phyloP scores from a whole-genome alignment of 2,888 invertebrate species.

The Sarcophaga carnaria region DNA sequence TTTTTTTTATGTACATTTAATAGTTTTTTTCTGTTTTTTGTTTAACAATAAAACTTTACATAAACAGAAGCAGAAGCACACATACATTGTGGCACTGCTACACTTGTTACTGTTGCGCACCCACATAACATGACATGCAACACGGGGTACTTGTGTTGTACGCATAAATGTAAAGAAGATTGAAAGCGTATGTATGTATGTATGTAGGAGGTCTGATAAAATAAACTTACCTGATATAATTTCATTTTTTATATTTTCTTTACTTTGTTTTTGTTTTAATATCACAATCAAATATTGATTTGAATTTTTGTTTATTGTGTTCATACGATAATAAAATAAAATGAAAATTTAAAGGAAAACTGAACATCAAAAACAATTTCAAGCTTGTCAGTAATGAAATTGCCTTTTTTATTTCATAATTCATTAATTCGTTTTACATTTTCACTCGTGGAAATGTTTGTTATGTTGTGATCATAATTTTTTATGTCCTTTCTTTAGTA shows the following conservation, averaged over 20 bases:
- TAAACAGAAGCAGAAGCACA: not conserved
- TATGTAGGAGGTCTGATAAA: not conserved
- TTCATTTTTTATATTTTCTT: not conserved
- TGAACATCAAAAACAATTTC: not conserved
- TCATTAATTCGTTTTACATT: slow-evolving; percentile 33
- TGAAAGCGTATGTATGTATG: not conserved
- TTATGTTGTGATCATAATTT: not conserved
- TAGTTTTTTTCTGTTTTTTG: not conserved
- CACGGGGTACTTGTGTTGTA: not conserved
- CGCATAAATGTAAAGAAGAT: not conserved
- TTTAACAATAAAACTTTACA: slow-evolving; percentile 14
- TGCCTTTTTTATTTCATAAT: not conserved
- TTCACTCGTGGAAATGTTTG: not conserved
- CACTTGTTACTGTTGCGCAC: not conserved
- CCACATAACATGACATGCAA: not conserved
- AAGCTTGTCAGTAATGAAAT: slow-evolving; percentile 13
- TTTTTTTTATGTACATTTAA: slow-evolving; percentile 2
- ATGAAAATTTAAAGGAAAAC: not conserved
- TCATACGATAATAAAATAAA: no score
- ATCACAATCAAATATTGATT: slow-evolving; percentile 38
- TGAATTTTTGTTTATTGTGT: not conserved
- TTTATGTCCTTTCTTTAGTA: not conserved
- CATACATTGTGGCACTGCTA: not conserved
- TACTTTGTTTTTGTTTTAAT: not conserved
- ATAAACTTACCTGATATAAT: slow-evolving; percentile 32